Evolutionary conservation across 2,888 invertebrate species (phyloP), one percentile per base, ranked within the genome.

Genomic region (Diploptera punctata): DNA sequence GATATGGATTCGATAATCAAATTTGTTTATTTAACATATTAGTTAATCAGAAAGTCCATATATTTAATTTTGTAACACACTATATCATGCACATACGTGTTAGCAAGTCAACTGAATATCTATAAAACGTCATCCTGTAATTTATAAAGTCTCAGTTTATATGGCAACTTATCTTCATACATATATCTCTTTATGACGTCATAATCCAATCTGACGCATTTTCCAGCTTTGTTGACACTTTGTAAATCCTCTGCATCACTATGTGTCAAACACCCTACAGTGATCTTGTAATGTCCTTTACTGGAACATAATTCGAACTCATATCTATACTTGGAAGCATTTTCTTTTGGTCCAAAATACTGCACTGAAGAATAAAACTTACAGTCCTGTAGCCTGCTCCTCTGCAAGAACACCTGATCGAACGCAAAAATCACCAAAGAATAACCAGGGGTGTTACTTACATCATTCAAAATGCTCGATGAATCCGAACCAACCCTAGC

Each of bases 151-250:
- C 62, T 24, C 4, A 70, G 33, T 38, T 62, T 47, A 16, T 62
- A 47, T 3, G 70, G 70, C 33, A 70, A 38, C 26, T 52, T 62
- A 33, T 52, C 61, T 9, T 49, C 70, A 26, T 70, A 70, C 70
- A 70, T 70, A 38, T 52, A 70, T 10, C 62, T n/a, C 1, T 49
- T 44, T 9, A 70, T 62, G 24, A 62, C 52, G 24, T 70, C 70
- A 26, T 52, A 52, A 26, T 70, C 70, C 16, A 70, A 52, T 33
- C 33, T 47, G 62, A 62, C 70, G 38, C 70, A 70, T 31, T 62
- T 65, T 5, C 49, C 47, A 10, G 49, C 31, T 33, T 16, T 47
- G 31, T 21, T 31, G 19, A 65, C 13, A 10, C 33, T 7, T 9
- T 49, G 62, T 1, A 47, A n/a, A 24, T 70, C 52, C 29, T 47